phyloP scores from a whole-genome alignment of 1,140 invertebrate genomes.

The Polypedilum vanderplanki region DNA sequence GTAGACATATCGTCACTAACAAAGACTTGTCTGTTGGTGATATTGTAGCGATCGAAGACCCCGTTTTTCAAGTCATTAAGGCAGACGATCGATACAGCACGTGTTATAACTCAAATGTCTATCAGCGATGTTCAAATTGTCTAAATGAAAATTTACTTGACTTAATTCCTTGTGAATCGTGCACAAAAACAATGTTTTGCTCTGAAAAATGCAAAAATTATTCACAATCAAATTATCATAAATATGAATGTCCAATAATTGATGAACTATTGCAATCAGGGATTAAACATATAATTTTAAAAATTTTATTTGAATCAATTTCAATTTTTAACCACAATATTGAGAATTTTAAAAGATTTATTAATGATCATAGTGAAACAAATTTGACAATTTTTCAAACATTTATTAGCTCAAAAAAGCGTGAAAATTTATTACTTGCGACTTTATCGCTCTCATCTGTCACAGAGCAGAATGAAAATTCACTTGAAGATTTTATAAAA shows the following conservation, averaged over 20 bases:
- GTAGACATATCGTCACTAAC: constrained; percentile 28
- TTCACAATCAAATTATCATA: constrained; percentile 59
- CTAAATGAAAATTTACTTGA: constrained; percentile 55
- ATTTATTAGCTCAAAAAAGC: not conserved
- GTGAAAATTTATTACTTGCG: not conserved
- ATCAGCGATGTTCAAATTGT: constrained; percentile 68
- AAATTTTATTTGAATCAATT: not conserved
- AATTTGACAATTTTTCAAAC: not conserved
- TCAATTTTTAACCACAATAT: not conserved
- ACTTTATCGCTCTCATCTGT: not conserved
- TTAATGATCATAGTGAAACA: not conserved
- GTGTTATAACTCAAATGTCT: not conserved
- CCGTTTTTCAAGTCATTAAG: not conserved
- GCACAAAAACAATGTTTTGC: constrained; percentile 63
- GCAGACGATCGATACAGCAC: not conserved
- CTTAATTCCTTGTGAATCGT: constrained; percentile 57
- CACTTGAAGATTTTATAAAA: not conserved
- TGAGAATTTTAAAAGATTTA: not conserved
- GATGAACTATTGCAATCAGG: not conserved
- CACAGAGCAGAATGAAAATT: not conserved
- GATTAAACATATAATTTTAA: not conserved
- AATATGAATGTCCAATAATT: constrained; percentile 66
- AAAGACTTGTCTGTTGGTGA: not conserved
- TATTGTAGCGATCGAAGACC: constrained; percentile 8
- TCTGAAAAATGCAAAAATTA: constrained; percentile 54